Evolutionary conservation across 1,140 invertebrate genomes (phyloP), one percentile per base, ranked within the genome.

Genomic region (Conus betulinus): DNA sequence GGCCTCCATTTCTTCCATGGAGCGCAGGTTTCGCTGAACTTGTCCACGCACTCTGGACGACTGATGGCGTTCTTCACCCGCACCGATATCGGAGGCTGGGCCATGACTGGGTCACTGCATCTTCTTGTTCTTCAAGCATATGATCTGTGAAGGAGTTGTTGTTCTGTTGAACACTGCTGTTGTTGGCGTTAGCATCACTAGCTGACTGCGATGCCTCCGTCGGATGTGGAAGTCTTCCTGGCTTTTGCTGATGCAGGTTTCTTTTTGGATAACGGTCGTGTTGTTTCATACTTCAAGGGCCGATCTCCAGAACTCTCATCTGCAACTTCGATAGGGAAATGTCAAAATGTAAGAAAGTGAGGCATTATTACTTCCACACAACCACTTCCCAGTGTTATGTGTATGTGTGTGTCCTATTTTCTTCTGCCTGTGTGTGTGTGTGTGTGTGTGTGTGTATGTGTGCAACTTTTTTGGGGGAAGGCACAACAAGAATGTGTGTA

Each of bases 1-100:
- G 4, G 7, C 76, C 74, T 87, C 86, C 86, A 87, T 87, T 7
- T 87, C 53, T 55, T 76, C 78, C 67, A 87, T 87, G 20, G 15
- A 13, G 7, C 25, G 39, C 7, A 87, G 27, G 51, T 87, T 15
- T 87, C 52, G 15, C 20, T 79, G 52, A 87, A 79, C 51, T 53
- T 79, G 53, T 87, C 86, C 11, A 87, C 27, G 23, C 53, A 5
- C 13, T 17, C 55, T 10, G 86, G 86, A n/a, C 86, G 39, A 23
- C 13, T 53, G 52, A 79, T 25, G 10, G 71, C 76, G 52, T 27
- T 79, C 57, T 81, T 87, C 51, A 87, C 71, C 15, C 76, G 39
- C 63, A 79, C 55, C 0, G 74, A 60, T 3, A 87, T 60, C 52
- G 74, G 71, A 2, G 86, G 55, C 53, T 81, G 27, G 27, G n/a